Conservation (phyloP, 2,113 vertebrate species). For the Sebastes schlegelii region DNA sequence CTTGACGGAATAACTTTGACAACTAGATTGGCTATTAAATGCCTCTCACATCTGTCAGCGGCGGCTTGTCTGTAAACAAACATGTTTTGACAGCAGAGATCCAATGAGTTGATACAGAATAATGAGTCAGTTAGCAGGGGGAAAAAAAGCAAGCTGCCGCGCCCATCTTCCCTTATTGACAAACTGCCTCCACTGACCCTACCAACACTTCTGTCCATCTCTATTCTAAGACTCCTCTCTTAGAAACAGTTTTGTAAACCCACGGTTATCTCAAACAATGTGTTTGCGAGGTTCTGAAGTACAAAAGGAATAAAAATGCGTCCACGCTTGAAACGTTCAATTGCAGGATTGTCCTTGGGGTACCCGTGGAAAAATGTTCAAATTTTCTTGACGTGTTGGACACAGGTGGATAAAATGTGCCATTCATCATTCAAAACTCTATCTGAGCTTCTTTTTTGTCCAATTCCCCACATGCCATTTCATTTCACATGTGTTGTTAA, state of each 20-base stretch:
- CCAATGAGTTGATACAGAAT: constrained; percentile 69
- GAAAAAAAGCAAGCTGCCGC: constrained; percentile 42
- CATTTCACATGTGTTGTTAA: constrained; percentile 57
- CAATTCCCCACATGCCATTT: constrained; percentile 45
- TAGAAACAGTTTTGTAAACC: constrained; percentile 37
- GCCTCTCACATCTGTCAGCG: constrained; percentile 61
- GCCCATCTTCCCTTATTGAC: constrained; percentile 61
- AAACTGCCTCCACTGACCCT: constrained; percentile 48
- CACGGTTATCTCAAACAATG: constrained; percentile 25
- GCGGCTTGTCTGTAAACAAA: constrained; percentile 66
- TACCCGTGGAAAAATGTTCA: constrained; percentile 15
- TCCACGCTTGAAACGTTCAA: constrained; percentile 18
- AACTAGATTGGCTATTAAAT: constrained; percentile 61
- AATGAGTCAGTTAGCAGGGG: constrained; percentile 65
- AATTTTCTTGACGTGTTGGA: constrained; percentile 47
- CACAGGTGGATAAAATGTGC: constrained; percentile 53
- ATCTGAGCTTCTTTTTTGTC: constrained; percentile 1
- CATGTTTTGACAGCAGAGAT: constrained; percentile 70
- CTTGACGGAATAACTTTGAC: constrained; percentile 38
- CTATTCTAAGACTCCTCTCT: constrained; percentile 32
- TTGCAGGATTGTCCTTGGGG: constrained; percentile 56
- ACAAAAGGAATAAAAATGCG: constrained; percentile 18
- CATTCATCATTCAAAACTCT: constrained; percentile 57
- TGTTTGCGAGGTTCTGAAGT: neutral
- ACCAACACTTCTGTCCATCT: constrained; percentile 52